Percentiles rank a stretch among this genome's conserved stretches.
These are phyloP conservation scores for Cinara cedri DNA, from an alignment of 2,888 invertebrate species.

Conservation along the genomic window DNA sequence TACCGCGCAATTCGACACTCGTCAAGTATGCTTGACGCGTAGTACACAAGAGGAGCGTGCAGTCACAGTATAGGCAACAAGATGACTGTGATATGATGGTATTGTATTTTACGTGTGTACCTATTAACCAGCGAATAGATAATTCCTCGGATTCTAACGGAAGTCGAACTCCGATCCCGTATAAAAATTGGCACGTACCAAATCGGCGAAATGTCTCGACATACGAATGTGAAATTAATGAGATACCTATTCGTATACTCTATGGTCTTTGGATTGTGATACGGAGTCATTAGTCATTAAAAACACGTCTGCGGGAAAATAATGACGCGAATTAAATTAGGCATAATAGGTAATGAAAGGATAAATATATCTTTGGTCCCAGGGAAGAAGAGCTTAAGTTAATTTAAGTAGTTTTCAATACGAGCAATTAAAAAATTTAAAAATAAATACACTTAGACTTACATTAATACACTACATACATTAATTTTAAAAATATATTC, in stretches of 20 bases:
- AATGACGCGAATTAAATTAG: no score
- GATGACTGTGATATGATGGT: no score
- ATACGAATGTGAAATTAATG: conserved; percentile 8
- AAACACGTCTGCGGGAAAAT: not conserved
- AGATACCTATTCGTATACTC: not conserved
- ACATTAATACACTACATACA: no score
- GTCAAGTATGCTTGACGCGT: not conserved
- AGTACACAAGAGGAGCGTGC: no score
- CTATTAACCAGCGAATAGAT: no score
- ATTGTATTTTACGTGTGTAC: no score
- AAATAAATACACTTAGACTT: not conserved
- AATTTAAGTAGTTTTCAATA: no score
- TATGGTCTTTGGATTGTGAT: not conserved
- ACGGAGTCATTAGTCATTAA: not conserved
- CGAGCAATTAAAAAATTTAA: no score
- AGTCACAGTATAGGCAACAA: no score
- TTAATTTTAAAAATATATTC: no score
- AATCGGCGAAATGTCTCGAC: not conserved
- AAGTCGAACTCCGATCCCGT: not conserved
- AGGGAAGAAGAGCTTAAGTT: no score
- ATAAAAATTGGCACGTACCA: not conserved
- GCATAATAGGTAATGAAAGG: not conserved
- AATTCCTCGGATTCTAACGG: not conserved
- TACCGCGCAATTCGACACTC: not conserved
- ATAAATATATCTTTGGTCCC: no score